Conservation (phyloP, 1,140 invertebrate genomes). For the Ips nitidus region DNA sequence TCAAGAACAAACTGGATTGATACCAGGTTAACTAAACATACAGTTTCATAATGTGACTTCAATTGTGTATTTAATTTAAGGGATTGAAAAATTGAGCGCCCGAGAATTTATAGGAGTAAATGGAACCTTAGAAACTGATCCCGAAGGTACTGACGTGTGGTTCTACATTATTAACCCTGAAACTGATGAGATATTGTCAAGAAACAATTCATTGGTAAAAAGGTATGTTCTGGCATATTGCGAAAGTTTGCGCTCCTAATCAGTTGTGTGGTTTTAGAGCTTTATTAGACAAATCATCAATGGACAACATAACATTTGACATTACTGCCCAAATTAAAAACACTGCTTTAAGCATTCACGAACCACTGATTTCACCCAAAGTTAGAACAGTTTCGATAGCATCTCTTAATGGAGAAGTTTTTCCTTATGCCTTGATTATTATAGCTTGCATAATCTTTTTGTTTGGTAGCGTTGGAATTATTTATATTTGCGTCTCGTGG, state of each 20-base stretch:
- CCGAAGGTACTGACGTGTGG: slow-evolving; percentile 81
- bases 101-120: slow-evolving; percentile 70
- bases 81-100: slow-evolving; percentile 74
- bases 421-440: slow-evolving; percentile 83
- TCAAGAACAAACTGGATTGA: slow-evolving; percentile 71
- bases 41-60: background rate
- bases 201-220: slow-evolving; percentile 69
- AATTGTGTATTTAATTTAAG: slow-evolving; percentile 42
- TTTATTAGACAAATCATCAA: slow-evolving; percentile 60
- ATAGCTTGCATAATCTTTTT: slow-evolving; percentile 85
- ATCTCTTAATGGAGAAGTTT: slow-evolving; percentile 70
- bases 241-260: slow-evolving; percentile 14
- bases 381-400: slow-evolving; percentile 61
- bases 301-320: slow-evolving; percentile 67
- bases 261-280: slow-evolving; percentile 47
- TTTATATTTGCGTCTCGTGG: slow-evolving; percentile 91
- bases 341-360: slow-evolving; percentile 68
- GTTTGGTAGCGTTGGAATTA: slow-evolving; percentile 80
- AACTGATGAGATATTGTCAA: slow-evolving; percentile 70
- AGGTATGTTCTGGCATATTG: slow-evolving; percentile 56
- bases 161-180: slow-evolving; percentile 82
- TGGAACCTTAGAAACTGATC: slow-evolving; percentile 71
- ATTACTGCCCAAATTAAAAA: slow-evolving; percentile 65
- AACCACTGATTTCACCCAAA: slow-evolving; percentile 59
- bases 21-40: slow-evolving; percentile 51